Evolutionary conservation across 2,797 vertebrate species (phyloP), one percentile per base, ranked within the genome.

Genomic region (Myotis vivesi): DNA sequence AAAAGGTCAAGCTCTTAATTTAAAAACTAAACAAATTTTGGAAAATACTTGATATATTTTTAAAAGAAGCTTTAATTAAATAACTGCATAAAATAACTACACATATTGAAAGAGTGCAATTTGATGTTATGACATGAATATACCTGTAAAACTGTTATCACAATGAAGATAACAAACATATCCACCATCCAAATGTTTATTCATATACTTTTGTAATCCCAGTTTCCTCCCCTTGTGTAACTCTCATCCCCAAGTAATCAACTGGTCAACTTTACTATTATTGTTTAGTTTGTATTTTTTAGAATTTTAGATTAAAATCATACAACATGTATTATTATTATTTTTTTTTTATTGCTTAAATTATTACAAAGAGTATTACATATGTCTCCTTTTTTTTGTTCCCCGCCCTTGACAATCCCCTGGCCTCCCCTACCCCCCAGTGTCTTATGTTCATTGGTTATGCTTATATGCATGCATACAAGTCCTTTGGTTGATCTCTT

Each of bases 291-390:
- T 49, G 25, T 22, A 71, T 59, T 23, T 59, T 92, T 92, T 46
- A 33, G 57, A 53, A 38, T 91, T 84, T 75, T 91, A 79, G 51
- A 49, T 77, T 77, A 92, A 38, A 69, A 92, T 71, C 62, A 77
- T n/a, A 62, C 9, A 71, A 12, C 33, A 88, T 6, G 10, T 46
- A n/a, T 46, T 46, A 49, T 75, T 36, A n/a, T n/a, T n/a, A n/a
- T n/a, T n/a, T n/a, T n/a, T n/a, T n/a, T n/a, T n/a, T n/a, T n/a
- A n/a, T n/a, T n/a, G n/a, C n/a, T n/a, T n/a, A n/a, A n/a, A n/a
- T n/a, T n/a, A n/a, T n/a, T n/a, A n/a, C n/a, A n/a, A n/a, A n/a
- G n/a, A n/a, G n/a, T n/a, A n/a, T n/a, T n/a, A n/a, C n/a, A n/a
- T n/a, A n/a, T n/a, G n/a, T n/a, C n/a, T n/a, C n/a, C n/a, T n/a